Base-by-base conservation (phyloP, 2,888 invertebrate genomes). In the Agriopis aurantiaria region DNA sequence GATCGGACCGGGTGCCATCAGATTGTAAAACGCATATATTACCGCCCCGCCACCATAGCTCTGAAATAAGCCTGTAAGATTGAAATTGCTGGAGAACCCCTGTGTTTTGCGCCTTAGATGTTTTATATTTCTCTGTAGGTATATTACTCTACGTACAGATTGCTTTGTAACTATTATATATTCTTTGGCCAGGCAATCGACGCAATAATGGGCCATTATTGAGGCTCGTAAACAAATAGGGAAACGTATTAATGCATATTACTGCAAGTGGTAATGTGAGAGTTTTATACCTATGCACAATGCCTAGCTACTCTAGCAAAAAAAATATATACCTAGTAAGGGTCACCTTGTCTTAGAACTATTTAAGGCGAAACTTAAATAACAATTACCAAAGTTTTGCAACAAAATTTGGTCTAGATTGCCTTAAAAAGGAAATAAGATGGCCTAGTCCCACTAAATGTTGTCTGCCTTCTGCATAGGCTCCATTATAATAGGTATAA, bases 181-280 rank as follows among this genome's bases (percentile, higher is more conserved):
- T 12, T 12, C 46, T 33, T 73, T 72, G 69, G 17, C 73, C 65
- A 69, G 70, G 33, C 52, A 58, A 68, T 68, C 61, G 49, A 61
- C 14, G 78, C 76, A 56, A 78, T 83, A 85, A 85, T 85, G 81
- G 82, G 71, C 82, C 81, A 85, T 85, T 85, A 82, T 82, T 76
- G 74, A 53, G 69, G 77, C 71, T 78, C 82, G 76, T 85, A 85
- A 85, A 85, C 84, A 83, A 84, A 85, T 83, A 83, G 82, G 80
- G 82, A 85, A 82, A 77, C 75, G 80, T 76, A 82, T 82, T 84
- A 83, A 80, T 78, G 81, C 81, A 77, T 81, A 78, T 74, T 75
- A 78, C 75, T 64, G 65, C 49, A 56, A 68, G 60, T 73, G 60
- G 69, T 70, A 60, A 55, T 68, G 69, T 43, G 68, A 68, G 71